Conservation (phyloP, 2,113 vertebrate species). For the Peucedramus taeniatus region DNA sequence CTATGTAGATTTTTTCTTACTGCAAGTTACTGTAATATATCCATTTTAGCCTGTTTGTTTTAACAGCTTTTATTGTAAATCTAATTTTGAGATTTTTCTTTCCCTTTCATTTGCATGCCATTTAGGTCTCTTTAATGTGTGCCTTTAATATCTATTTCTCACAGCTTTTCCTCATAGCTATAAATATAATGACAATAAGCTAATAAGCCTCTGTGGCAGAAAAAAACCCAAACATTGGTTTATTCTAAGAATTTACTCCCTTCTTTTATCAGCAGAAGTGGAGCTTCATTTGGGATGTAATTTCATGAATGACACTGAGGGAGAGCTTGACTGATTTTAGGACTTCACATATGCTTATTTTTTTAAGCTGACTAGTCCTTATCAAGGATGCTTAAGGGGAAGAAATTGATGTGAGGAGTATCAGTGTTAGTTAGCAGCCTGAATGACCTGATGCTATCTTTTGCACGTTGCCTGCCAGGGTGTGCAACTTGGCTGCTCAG, state of each 20-base stretch:
- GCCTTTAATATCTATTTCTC: not conserved
- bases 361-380: not conserved
- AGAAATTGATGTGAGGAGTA: not conserved
- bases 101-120: not conserved
- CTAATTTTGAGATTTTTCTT: constrained; percentile 18
- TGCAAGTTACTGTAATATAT: not conserved
- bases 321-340: not conserved
- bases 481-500: not conserved
- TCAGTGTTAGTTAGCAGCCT: not conserved
- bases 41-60: not conserved
- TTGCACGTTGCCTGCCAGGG: not conserved
- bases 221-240: not conserved
- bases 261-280: not conserved
- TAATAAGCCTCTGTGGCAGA: not conserved
- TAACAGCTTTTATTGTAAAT: constrained; percentile 2
- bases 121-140: not conserved
- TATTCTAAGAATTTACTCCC: not conserved
- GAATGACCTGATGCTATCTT: not conserved
- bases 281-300: not conserved
- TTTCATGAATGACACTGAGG: constrained; percentile 5
- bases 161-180: constrained; percentile 18
- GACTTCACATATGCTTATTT: not conserved
- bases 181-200: constrained; percentile 32
- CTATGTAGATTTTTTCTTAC: not conserved
- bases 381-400: not conserved